Evolutionary conservation across 2,797 vertebrate genomes (phyloP), one percentile per base, ranked within the genome.

Genomic region (Neosilurus mollespiculum): DNA sequence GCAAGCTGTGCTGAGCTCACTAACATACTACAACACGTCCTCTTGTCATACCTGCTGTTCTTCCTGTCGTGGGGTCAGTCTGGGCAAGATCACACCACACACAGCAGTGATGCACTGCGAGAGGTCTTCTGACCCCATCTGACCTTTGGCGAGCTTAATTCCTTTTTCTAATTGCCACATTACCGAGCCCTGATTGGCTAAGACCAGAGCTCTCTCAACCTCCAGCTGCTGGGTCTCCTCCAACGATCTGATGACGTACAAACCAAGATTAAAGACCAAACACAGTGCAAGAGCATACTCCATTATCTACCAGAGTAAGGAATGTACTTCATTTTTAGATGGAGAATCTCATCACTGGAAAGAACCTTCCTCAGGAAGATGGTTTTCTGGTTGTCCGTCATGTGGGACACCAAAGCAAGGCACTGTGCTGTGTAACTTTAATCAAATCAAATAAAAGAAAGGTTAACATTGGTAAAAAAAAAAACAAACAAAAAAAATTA

Each of bases 351-450:
- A 8, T 99, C 97, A 77, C 87, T 93, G 67, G 87, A 94, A 88
- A 99, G 96, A 87, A 97, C 95, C 91, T 98, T 99, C 89, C 94
- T 96, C 90, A 99, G 90, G 87, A 99, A 99, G 84, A 96, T 96
- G n/a, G 93, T 94, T 88, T 95, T 99, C 92, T 98, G 96, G 71
- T 98, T 96, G 90, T 99, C 98, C 2, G 95, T 98, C 98, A 99
- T 99, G 87, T 94, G 96, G 2, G 96, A 97, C 85, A 99, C 95
- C 86, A 97, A 83, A 4, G 97, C 96, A 88, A 99, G 94, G 92
- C 98, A 99, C 87, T 96, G 96, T 15, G 97, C 96, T 20, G 97
- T 98, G 88, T 97, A 97, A 93, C 98, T 99, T 87, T 79, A 61
- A 51, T 37, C 0, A 34, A 56, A 20, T 59, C 2, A 34, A 9